A percentile compares a stretch with the other conserved stretches of the same genome.
phyloP scores from a whole-genome alignment of 2,797 vertebrate species.

The Ibycter americanus region DNA sequence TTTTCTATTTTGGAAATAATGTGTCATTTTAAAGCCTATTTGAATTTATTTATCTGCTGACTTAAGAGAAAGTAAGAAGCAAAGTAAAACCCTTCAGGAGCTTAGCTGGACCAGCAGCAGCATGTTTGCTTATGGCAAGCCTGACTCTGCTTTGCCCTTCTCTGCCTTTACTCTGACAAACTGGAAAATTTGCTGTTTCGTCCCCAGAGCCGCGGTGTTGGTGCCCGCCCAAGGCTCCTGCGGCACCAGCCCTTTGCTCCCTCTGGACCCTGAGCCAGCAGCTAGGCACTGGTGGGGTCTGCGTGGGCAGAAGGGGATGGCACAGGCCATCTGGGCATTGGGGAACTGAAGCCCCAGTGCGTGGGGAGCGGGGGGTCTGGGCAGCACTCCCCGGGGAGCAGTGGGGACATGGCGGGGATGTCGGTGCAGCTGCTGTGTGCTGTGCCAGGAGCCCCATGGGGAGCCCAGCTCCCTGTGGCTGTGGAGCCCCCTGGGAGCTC shows the following conservation, averaged over 20 bases:
- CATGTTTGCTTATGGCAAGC: neutral
- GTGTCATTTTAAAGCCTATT: accelerated
- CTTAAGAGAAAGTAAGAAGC: neutral
- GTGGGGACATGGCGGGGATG: neutral
- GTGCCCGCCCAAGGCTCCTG: too few species aligned
- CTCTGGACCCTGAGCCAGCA: neutral
- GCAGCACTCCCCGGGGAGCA: neutral
- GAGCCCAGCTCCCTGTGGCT: accelerated
- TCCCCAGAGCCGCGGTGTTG: accelerated
- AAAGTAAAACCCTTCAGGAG: too few species aligned
- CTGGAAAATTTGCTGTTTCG: too few species aligned
- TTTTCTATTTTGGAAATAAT: neutral
- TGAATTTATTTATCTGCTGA: neutral
- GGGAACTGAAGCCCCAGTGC: neutral
- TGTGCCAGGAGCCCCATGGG: neutral
- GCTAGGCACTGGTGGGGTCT: neutral
- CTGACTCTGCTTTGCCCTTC: neutral
- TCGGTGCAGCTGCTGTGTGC: neutral
- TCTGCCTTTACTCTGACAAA: neutral
- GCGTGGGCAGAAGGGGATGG: neutral
- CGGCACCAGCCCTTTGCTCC: neutral
- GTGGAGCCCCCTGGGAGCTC: neutral
- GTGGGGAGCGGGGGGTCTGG: neutral
- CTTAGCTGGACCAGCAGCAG: neutral
- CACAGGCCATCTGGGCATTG: too few species aligned